Conservation (phyloP, 2,888 invertebrate species). For the Cepaea hortensis region DNA sequence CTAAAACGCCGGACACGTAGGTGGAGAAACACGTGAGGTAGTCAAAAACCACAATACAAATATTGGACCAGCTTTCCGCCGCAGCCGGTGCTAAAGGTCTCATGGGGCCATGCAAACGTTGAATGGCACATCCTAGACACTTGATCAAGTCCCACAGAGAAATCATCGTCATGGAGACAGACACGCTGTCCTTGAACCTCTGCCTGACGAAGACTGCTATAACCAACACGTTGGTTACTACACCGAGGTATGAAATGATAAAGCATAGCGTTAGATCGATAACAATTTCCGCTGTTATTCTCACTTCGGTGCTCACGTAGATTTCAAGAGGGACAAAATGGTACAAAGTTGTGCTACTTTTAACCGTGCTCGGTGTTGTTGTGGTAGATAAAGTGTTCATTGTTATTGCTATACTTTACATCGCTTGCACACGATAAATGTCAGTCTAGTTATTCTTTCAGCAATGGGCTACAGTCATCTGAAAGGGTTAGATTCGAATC, state of each 20-base stretch:
- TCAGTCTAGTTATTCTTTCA: no score
- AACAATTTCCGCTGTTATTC: conserved; percentile 17
- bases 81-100: not conserved
- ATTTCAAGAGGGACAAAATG: conserved; percentile 16
- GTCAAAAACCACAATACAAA: not conserved
- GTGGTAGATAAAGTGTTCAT: not conserved
- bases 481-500: no score
- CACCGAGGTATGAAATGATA: conserved; percentile 16
- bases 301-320: not conserved
- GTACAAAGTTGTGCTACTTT: not conserved
- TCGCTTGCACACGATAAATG: not conserved
- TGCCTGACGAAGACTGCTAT: conserved; percentile 17
- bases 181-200: conserved; percentile 8
- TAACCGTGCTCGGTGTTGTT: not conserved
- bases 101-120: conserved; percentile 14
- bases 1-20: conserved; percentile 18
- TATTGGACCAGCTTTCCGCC: conserved; percentile 8
- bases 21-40: not conserved
- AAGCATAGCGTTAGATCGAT: conserved; percentile 6
- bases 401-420: not conserved
- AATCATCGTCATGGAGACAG: conserved; percentile 17
- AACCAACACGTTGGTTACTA: conserved; percentile 27
- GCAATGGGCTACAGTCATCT: no score
- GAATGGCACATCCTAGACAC: conserved; percentile 10
- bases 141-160: conserved; percentile 33